Percentiles rank a stretch among this genome's conserved stretches.
phyloP scores from a whole-genome alignment of 1,140 invertebrate genomes.

The Bombus soroeensis region DNA sequence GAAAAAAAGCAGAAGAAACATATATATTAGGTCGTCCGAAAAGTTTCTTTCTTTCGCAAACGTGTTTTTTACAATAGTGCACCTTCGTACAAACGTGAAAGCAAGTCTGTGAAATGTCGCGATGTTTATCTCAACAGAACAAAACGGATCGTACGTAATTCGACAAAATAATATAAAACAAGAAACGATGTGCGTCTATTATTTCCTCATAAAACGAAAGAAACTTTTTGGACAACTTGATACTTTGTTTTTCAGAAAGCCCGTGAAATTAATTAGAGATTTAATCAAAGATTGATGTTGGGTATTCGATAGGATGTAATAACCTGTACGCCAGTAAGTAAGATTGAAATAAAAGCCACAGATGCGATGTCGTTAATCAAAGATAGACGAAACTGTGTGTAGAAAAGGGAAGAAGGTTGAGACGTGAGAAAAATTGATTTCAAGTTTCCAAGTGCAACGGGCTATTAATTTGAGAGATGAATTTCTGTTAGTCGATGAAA shows the following conservation, averaged over 20 bases:
- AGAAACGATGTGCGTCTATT: no score
- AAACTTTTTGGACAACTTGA: no score
- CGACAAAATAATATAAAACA: no score
- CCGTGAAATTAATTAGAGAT: background rate
- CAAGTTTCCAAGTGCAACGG: background rate
- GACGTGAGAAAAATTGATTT: slow-evolving; percentile 22
- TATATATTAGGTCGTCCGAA: background rate
- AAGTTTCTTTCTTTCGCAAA: no score
- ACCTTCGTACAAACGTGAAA: no score
- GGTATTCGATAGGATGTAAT: background rate
- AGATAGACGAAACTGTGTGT: background rate
- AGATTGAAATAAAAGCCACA: background rate
- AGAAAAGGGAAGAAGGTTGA: background rate
- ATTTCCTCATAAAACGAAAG: no score
- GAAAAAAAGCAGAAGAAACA: background rate
- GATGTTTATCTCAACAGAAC: no score
- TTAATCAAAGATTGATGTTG: background rate
- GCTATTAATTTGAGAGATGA: slow-evolving; percentile 4
- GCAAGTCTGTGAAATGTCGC: no score
- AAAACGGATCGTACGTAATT: no score
- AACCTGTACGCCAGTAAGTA: background rate
- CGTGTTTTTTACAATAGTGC: no score
- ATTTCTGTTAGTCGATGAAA: background rate
- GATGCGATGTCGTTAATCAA: slow-evolving; percentile 24
- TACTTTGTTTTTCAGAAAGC: background rate